Evolutionary conservation across 2,797 vertebrate genomes (phyloP).

Genomic region (Dallia pectoralis): DNA sequence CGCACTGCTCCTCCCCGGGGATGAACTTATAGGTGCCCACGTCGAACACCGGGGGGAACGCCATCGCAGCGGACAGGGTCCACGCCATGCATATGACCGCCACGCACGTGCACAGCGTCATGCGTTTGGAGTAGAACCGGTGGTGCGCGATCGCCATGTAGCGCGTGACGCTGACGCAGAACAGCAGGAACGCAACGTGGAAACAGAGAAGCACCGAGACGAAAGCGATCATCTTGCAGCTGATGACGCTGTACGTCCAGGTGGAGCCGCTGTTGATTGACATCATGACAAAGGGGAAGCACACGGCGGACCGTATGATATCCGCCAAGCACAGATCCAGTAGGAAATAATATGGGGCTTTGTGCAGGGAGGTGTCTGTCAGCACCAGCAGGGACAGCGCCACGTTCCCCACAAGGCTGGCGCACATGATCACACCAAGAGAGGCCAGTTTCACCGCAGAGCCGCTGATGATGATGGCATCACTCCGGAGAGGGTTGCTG

Average conservation of each 20-base stretch:
- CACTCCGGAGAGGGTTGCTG: conserved; percentile 79
- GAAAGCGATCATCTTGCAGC: conserved; percentile 92
- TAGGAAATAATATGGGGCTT: conserved; percentile 91
- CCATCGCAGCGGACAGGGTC: conserved; percentile 93
- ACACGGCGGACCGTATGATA: conserved; percentile 86
- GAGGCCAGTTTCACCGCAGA: conserved; percentile 89
- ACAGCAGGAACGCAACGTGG: conserved; percentile 92
- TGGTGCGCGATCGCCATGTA: conserved; percentile 98
- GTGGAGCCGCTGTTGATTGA: conserved; percentile 82
- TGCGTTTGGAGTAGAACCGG: conserved; percentile 91
- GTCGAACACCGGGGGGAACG: conserved; percentile 91
- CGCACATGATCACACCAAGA: conserved; percentile 85
- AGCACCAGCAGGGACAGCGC: conserved; percentile 87
- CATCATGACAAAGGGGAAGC: conserved; percentile 93
- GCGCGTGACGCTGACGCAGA: conserved; percentile 92
- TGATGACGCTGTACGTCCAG: conserved; percentile 82
- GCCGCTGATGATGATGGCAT: conserved; percentile 77
- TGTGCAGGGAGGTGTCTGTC: conserved; percentile 86
- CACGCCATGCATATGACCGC: conserved; percentile 93
- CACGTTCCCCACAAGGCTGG: conserved; percentile 89
- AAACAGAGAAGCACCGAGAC: conserved; percentile 93
- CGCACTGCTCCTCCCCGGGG: conserved; percentile 91
- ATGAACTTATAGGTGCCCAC: conserved; percentile 90
- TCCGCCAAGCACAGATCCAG: conserved; percentile 93
- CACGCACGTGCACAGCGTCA: conserved; percentile 90